Base-by-base conservation (phyloP, 2,113 vertebrate genomes). In the Toxostoma redivivum region DNA sequence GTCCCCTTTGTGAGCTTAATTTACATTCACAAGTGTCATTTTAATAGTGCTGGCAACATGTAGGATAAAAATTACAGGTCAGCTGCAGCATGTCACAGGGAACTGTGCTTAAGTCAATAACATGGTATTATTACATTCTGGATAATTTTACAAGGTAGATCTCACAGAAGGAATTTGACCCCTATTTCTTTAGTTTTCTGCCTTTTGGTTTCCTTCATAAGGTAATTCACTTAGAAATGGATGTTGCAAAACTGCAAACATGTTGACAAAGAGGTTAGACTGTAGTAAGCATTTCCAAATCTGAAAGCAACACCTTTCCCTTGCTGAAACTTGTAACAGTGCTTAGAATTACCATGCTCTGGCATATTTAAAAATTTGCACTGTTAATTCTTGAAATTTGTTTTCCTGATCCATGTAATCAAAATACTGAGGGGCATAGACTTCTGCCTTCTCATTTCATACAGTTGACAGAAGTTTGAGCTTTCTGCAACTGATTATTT, bases 21-120 rank as follows among this genome's bases (percentile, higher is more conserved):
- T 98, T 98, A 98, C 98, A 98, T 98, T 98, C 98, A 97, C 98
- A 98, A 98, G 97, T 98, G 97, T 98, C 98, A 98, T 98, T 98
- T 98, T 97, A 98, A 98, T 97, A 98, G 95, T 96, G 91, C 97
- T 97, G 97, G 97, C 98, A 97, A 98, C 97, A 92, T 97, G 96
- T 96, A 97, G 97, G 96, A 98, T 97, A 97, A 97, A 98, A 98
- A 98, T 98, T 98, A 98, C 98, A 98, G 98, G 98, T 98, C 98
- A 98, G 97, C 94, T 93, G 96, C 96, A 96, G 90, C 97, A 95
- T 97, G 98, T 98, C 97, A 96, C 88, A 58, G 92, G 95, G 95
- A 98, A 96, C 97, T 97, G 96, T 96, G 97, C 97, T 98, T 98
- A 98, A 98, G 97, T 98, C 98, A 98, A 98, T 98, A 98, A 98